A percentile compares a stretch with the other conserved stretches of the same genome.
Conservation (phyloP, 2,888 invertebrate species). For the Thelaira solivaga region DNA sequence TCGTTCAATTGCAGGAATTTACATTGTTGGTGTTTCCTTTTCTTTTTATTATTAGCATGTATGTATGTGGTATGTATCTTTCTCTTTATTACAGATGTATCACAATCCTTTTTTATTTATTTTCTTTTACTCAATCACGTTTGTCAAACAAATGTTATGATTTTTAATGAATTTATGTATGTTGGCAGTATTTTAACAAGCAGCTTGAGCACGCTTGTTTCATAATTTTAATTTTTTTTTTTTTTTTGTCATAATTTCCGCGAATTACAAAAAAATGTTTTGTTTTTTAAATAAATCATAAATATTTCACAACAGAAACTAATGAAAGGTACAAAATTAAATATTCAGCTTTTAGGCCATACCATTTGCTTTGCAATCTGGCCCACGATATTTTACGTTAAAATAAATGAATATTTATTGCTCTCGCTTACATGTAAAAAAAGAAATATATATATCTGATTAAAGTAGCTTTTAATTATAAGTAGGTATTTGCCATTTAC, state of each 20-base stretch:
- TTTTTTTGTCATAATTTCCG: constrained; percentile 48
- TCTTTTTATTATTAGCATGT: no score
- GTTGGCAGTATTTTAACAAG: constrained; percentile 29
- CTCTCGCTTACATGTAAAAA: no score
- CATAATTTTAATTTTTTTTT: constrained; percentile 37
- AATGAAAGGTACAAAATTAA: not conserved
- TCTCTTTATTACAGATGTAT: constrained; percentile 13
- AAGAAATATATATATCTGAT: no score
- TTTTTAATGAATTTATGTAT: constrained; percentile 36
- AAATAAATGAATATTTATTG: no score
- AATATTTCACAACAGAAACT: not conserved
- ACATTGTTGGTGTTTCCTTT: constrained; percentile 1
- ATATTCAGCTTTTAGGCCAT: no score
- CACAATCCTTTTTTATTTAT: constrained; percentile 45
- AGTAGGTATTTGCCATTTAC: no score
- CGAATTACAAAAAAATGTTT: constrained; percentile 11
- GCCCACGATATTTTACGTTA: no score
- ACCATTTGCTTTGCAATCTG: no score
- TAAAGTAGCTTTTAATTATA: no score
- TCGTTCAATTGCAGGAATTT: constrained; percentile 36
- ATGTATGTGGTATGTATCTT: no score
- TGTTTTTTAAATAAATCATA: not conserved
- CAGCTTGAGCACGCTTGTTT: constrained; percentile 39
- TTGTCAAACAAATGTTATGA: constrained; percentile 29
- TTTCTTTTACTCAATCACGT: not conserved